These are phyloP conservation scores for Paramisgurnus dabryanus DNA, from an alignment of 2,113 vertebrate species.

Conservation along the genomic window DNA sequence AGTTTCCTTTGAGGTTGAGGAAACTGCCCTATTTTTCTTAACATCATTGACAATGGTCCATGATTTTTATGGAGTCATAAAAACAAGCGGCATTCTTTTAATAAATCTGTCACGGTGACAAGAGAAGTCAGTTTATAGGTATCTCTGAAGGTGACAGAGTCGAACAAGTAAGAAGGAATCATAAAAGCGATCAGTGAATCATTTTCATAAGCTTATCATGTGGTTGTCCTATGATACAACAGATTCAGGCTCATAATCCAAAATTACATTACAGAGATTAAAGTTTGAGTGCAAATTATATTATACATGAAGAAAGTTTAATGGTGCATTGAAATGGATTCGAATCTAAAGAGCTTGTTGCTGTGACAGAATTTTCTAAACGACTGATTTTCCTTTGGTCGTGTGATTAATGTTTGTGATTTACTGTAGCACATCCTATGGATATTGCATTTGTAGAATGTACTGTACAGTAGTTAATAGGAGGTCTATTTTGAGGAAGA, in stretches of 20 bases:
- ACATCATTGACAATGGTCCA: not conserved
- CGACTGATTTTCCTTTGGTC: conserved; percentile 59
- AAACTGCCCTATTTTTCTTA: not conserved
- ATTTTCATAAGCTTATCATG: conserved; percentile 20
- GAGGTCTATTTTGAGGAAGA: no score
- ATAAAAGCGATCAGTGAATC: not conserved
- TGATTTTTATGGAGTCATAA: conserved; percentile 56
- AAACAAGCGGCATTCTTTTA: conserved; percentile 60
- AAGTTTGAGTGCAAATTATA: not conserved
- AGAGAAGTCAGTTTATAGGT: conserved; percentile 56
- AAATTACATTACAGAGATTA: not conserved
- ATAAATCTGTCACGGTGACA: conserved; percentile 68
- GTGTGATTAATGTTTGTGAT: conserved; percentile 68
- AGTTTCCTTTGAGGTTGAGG: not conserved
- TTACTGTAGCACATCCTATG: conserved; percentile 56
- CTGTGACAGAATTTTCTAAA: conserved; percentile 11
- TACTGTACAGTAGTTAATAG: not conserved
- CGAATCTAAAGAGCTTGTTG: conserved; percentile 21
- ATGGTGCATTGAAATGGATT: conserved; percentile 10
- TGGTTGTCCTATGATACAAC: not conserved
- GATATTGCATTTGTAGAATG: conserved; percentile 56
- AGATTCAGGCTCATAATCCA: not conserved
- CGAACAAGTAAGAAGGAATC: conserved; percentile 42
- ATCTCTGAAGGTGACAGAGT: conserved; percentile 51
- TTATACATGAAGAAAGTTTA: not conserved